These are phyloP conservation scores for Aphelocoma coerulescens DNA, from an alignment of 2,113 vertebrate species.

Conservation along the genomic window DNA sequence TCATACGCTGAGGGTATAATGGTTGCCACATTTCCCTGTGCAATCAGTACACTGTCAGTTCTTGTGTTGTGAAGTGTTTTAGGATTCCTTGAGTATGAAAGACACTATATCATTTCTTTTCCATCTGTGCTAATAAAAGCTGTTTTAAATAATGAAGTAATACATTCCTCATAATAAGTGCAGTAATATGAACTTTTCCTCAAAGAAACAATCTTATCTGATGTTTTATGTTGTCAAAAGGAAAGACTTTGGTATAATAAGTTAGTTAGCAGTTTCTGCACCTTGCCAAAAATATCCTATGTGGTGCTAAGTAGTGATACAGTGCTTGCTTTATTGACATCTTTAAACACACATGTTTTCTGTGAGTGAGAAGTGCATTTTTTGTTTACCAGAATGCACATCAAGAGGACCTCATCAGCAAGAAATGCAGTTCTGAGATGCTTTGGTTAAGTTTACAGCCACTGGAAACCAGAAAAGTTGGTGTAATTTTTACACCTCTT, in stretches of 20 bases:
- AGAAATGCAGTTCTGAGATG: conserved; percentile 58
- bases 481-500: conserved; percentile 85
- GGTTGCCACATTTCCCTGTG: conserved; percentile 33
- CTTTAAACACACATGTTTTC: background rate
- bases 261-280: background rate
- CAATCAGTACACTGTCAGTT: background rate
- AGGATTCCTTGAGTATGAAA: background rate
- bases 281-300: background rate
- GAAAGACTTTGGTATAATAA: background rate
- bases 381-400: conserved; percentile 44
- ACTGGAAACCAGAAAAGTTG: conserved; percentile 82
- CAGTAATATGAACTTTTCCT: background rate
- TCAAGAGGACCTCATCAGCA: conserved; percentile 20
- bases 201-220: conserved; percentile 41
- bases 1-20: background rate
- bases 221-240: background rate
- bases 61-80: conserved; percentile 5
- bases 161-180: background rate
- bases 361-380: background rate
- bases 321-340: background rate
- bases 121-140: conserved; percentile 25
- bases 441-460: conserved; percentile 84
- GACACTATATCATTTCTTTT: background rate
- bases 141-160: conserved; percentile 43
- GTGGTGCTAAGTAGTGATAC: background rate